Percentiles rank a stretch among this genome's conserved stretches.
Conservation (phyloP, 2,888 invertebrate species). For the Lepidochrysops patricia region DNA sequence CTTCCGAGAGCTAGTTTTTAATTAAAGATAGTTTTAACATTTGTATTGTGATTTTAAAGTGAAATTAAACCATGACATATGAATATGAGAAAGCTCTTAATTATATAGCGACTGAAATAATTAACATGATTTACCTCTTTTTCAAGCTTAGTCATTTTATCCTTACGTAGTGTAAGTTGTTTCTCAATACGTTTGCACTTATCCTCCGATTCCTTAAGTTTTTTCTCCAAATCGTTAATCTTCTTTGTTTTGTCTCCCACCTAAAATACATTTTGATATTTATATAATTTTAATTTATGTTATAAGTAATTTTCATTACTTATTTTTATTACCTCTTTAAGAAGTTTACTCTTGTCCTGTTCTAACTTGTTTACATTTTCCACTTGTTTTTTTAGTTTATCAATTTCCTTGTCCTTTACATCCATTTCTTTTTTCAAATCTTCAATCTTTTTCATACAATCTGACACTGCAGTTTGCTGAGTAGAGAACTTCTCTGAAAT, state of each 20-base stretch:
- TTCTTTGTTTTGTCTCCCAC: conserved; percentile 77
- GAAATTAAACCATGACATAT: no score
- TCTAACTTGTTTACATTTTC: conserved; percentile 62
- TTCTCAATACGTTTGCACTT: conserved; percentile 76
- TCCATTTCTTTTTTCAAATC: conserved; percentile 78
- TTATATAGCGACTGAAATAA: not conserved
- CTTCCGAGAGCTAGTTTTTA: conserved; percentile 61
- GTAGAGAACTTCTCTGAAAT: conserved; percentile 69
- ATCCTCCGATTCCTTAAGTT: conserved; percentile 79
- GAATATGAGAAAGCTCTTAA: no score
- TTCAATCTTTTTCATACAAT: conserved; percentile 77
- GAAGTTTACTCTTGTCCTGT: conserved; percentile 73
- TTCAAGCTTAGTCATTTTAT: conserved; percentile 74
- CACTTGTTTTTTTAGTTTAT: conserved; percentile 75
- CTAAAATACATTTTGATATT: conserved; percentile 42
- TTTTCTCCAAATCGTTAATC: conserved; percentile 77
- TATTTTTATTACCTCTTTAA: conserved; percentile 67
- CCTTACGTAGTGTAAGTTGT: conserved; percentile 68
- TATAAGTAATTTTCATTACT: not conserved
- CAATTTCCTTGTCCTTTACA: conserved; percentile 76
- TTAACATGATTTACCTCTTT: conserved; percentile 64
- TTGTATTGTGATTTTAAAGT: no score
- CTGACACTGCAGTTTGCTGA: conserved; percentile 70
- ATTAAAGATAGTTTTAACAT: conserved; percentile 32
- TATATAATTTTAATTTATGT: conserved; percentile 1